A percentile compares a stretch with the other conserved stretches of the same genome.
These are phyloP conservation scores for Ommatoiulus sabulosus DNA, from an alignment of 2,888 invertebrate genomes.

Conservation along the genomic window DNA sequence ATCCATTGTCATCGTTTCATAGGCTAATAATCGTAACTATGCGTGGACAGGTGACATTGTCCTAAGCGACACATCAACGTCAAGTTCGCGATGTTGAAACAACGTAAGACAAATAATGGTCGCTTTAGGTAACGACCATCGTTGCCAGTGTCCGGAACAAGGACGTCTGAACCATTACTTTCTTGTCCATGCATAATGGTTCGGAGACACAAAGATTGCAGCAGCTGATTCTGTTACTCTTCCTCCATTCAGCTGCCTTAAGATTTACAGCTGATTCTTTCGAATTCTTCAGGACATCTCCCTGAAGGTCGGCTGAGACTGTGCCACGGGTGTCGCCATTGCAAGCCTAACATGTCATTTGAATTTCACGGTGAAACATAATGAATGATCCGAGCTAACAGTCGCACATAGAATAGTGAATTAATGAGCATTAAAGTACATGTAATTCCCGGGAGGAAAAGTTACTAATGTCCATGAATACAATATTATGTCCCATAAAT, in stretches of 20 bases:
- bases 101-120: background rate
- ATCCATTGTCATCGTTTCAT: background rate
- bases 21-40: constrained; percentile 15
- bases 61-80: background rate
- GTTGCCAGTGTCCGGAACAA: background rate
- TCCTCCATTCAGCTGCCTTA: background rate
- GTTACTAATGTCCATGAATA: too few species aligned
- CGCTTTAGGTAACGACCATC: background rate
- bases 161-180: constrained; percentile 28
- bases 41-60: constrained; percentile 16
- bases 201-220: background rate
- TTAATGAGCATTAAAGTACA: too few species aligned
- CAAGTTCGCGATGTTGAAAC: background rate
- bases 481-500: too few species aligned
- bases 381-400: too few species aligned
- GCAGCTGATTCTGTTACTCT: background rate
- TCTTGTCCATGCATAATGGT: background rate
- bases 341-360: background rate
- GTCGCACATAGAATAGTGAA: too few species aligned
- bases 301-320: background rate
- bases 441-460: too few species aligned
- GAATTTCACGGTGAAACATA: background rate
- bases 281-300: background rate
- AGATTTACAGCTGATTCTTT: constrained; percentile 20
- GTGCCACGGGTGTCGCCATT: background rate